A percentile compares a stretch with the other conserved stretches of the same genome.
These are phyloP conservation scores for Delia radicum DNA, from an alignment of 1,140 invertebrate genomes.

Conservation along the genomic window DNA sequence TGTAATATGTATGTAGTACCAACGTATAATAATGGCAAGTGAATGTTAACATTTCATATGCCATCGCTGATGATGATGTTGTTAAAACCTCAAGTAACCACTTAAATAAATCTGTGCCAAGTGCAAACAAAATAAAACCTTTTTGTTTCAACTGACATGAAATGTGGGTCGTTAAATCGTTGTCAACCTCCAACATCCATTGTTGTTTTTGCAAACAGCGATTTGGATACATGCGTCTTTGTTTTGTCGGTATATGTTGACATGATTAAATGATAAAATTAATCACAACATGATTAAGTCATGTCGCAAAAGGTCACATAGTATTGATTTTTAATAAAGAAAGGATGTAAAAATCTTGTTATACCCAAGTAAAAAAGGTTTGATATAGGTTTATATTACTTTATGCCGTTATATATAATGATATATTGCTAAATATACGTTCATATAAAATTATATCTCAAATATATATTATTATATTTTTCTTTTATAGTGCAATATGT, in stretches of 20 bases:
- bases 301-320: background rate
- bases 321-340: background rate
- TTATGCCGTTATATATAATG: too few species aligned
- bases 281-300: background rate
- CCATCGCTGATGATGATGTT: background rate
- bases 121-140: background rate
- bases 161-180: conserved; percentile 11
- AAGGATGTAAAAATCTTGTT: too few species aligned
- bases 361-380: too few species aligned
- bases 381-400: too few species aligned
- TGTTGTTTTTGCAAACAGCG: background rate
- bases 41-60: background rate
- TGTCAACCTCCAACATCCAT: background rate
- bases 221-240: background rate
- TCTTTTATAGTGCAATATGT: too few species aligned
- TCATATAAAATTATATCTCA: too few species aligned
- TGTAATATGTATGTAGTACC: too few species aligned
- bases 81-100: conserved; percentile 9
- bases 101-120: conserved; percentile 8
- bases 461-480: too few species aligned
- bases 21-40: too few species aligned
- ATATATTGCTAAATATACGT: too few species aligned
- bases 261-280: background rate
- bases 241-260: background rate
- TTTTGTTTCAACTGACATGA: background rate